Conservation (phyloP, 2,888 invertebrate genomes). For the Acrobeloides nanus region DNA sequence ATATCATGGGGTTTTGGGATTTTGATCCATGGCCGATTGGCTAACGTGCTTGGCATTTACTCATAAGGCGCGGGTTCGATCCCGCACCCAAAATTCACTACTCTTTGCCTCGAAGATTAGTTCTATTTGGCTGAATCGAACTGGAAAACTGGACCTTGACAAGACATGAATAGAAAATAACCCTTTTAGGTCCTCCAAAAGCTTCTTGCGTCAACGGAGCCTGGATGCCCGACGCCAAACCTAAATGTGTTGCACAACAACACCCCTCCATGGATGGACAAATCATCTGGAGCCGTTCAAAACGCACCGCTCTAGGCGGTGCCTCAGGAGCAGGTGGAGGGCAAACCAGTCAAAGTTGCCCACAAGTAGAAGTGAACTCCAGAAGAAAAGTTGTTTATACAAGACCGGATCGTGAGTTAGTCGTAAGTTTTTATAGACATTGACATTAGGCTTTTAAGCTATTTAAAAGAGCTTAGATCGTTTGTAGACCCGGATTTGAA, state of each 20-base stretch:
- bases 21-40: too few species aligned
- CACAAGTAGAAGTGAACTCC: background rate
- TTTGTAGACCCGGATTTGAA: conserved; percentile 42
- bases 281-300: conserved; percentile 44
- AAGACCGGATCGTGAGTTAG: conserved; percentile 9
- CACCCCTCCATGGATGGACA: conserved; percentile 51
- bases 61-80: too few species aligned
- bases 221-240: conserved; percentile 48
- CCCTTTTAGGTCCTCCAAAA: conserved; percentile 47
- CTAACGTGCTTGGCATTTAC: too few species aligned
- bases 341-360: conserved; percentile 1
- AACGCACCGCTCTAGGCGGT: conserved; percentile 12
- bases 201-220: conserved; percentile 51
- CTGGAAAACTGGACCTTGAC: too few species aligned
- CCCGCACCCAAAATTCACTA: too few species aligned
- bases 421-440: conserved; percentile 16
- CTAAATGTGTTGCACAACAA: conserved; percentile 48
- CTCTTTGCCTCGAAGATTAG: too few species aligned
- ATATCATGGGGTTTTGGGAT: too few species aligned
- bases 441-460: conserved; percentile 1
- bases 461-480: conserved; percentile 25
- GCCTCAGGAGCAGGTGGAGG: background rate
- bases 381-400: conserved; percentile 7
- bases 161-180: background rate
- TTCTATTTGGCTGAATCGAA: too few species aligned